Evolutionary conservation across 2,888 invertebrate genomes (phyloP).

Genomic region (Calameuta pallipes): DNA sequence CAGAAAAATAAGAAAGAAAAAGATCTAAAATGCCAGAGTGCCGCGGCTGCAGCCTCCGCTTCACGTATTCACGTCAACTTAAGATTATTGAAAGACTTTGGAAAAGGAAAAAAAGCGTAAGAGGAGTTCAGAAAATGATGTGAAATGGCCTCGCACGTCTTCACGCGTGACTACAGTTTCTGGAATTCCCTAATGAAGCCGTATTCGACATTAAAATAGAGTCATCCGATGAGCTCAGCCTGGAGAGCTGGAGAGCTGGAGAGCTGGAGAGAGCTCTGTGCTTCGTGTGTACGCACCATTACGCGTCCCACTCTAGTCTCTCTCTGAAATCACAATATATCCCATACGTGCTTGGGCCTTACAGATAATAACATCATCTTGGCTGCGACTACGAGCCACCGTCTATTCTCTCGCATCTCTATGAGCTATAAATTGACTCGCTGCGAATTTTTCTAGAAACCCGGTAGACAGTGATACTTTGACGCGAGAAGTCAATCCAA

Average conservation of each 20-base stretch:
- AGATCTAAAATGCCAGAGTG: neutral
- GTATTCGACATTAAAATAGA: constrained; percentile 12
- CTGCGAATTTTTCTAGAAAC: too few relatives aligned
- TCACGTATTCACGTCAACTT: constrained; percentile 17
- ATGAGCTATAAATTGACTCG: too few relatives aligned
- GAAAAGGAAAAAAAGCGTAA: too few relatives aligned
- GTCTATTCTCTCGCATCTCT: too few relatives aligned
- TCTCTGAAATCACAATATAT: too few relatives aligned
- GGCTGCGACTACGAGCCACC: too few relatives aligned
- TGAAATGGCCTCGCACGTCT: constrained; percentile 10
- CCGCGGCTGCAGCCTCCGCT: neutral
- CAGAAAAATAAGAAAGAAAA: too few relatives aligned
- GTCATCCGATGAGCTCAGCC: neutral
- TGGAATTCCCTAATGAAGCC: constrained; percentile 48
- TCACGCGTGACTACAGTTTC: constrained; percentile 27
- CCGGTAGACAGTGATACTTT: too few relatives aligned
- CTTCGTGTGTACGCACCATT: constrained; percentile 30
- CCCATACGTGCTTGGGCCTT: too few relatives aligned
- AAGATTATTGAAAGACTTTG: constrained; percentile 22
- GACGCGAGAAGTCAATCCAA: too few relatives aligned
- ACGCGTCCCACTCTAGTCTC: neutral
- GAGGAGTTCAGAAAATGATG: too few relatives aligned
- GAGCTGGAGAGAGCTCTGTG: neutral
- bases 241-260: neutral
- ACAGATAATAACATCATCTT: too few relatives aligned